phyloP scores from a whole-genome alignment of 2,797 vertebrate species.

The Myiotriccus ornatus region DNA sequence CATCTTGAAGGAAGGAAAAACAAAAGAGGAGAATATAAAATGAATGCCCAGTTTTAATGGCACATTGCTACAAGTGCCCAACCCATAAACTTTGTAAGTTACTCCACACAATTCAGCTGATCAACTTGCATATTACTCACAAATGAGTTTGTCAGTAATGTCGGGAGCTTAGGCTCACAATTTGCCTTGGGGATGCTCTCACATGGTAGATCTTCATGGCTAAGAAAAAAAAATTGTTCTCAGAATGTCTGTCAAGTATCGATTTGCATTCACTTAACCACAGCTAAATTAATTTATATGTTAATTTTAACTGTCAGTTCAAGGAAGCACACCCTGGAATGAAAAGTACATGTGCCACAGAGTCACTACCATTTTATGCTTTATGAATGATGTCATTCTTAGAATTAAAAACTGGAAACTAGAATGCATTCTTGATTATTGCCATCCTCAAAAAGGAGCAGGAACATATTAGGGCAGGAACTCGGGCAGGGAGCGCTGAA shows the following conservation, averaged over 20 bases:
- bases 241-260: background rate
- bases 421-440: background rate
- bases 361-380: background rate
- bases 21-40: background rate
- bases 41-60: background rate
- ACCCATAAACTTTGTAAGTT: background rate
- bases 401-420: background rate
- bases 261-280: background rate
- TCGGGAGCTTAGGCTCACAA: background rate
- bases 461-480: background rate
- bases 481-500: background rate
- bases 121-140: background rate
- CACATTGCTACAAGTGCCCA: background rate
- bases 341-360: background rate
- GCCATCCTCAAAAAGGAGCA: background rate
- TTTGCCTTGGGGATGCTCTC: background rate
- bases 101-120: background rate
- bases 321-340: background rate
- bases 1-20: background rate
- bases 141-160: background rate
- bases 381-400: background rate
- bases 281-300: conserved; percentile 2
- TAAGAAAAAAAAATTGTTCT: background rate
- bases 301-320: background rate
- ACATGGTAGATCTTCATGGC: background rate